Conservation (phyloP, 2,113 vertebrate genomes). For the Gopherus evgoodei region DNA sequence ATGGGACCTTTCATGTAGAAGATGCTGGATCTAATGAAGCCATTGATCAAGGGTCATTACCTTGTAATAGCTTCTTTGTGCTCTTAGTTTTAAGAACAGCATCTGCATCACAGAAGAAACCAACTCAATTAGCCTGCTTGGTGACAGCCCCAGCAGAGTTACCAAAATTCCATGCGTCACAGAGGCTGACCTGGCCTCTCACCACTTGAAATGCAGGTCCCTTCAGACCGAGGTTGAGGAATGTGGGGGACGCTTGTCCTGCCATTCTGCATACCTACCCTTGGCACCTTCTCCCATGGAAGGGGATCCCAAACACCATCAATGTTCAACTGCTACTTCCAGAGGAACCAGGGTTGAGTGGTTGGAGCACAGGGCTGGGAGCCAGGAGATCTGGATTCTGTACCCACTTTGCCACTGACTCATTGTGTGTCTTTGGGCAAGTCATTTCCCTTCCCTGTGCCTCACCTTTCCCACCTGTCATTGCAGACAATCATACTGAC, state of each 20-base stretch:
- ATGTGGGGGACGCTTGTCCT: neutral
- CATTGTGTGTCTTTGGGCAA: neutral
- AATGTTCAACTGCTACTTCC: neutral
- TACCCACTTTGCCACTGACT: neutral
- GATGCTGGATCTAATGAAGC: neutral
- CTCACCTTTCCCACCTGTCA: neutral
- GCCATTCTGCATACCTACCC: neutral
- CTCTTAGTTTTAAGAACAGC: neutral
- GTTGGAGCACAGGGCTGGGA: fast-evolving
- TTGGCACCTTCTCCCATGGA: neutral
- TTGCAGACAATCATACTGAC: neutral
- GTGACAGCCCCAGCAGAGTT: neutral
- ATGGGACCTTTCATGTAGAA: neutral
- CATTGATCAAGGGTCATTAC: fast-evolving
- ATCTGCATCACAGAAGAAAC: neutral
- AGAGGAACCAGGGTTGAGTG: neutral
- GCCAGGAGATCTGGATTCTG: neutral
- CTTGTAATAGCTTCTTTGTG: fast-evolving
- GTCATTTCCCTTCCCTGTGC: neutral
- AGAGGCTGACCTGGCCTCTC: neutral
- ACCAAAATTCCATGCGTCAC: too few species aligned
- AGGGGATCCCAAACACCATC: neutral
- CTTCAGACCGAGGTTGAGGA: too few species aligned
- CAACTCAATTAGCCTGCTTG: neutral
- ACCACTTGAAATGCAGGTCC: fast-evolving